Percentiles rank a stretch among this genome's conserved stretches.
Evolutionary conservation across 2,113 vertebrate genomes (phyloP).

Genomic region (Recurvirostra avosetta): DNA sequence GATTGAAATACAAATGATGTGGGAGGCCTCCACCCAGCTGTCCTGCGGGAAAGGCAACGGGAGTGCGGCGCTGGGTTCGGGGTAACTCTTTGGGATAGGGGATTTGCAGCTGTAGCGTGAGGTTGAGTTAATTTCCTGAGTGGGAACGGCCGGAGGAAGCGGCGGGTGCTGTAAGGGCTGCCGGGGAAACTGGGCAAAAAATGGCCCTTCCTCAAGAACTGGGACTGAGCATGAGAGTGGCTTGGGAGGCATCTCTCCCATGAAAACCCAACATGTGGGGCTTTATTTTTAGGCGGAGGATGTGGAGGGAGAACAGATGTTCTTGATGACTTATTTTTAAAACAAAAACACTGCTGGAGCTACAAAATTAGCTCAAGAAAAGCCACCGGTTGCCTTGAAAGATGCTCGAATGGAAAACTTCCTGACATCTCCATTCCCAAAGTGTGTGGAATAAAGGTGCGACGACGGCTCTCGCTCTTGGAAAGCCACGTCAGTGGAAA

Average conservation of each 20-base stretch:
- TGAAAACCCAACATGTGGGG: not conserved
- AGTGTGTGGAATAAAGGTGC: not conserved
- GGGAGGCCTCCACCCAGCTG: not conserved
- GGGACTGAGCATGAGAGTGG: not conserved
- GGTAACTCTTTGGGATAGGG: not conserved
- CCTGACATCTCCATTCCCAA: not conserved
- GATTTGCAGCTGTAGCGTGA: not conserved
- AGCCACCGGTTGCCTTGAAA: not conserved
- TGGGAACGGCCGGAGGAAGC: not conserved
- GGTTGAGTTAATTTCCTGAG: constrained; percentile 3
- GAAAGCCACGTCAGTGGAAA: not conserved
- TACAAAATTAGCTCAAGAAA: not conserved
- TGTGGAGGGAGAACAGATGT: constrained; percentile 11
- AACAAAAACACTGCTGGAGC: not conserved
- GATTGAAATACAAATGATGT: not conserved
- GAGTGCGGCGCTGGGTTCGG: not conserved
- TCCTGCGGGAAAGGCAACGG: not conserved
- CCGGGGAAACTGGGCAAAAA: not conserved
- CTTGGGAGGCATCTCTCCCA: not conserved
- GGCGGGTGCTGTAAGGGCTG: not conserved
- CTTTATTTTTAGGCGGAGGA: constrained; percentile 16
- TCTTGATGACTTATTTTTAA: not conserved
- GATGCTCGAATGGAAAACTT: not conserved
- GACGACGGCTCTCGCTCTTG: rapidly evolving
- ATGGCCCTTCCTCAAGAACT: not conserved